Percentiles rank a stretch among this genome's conserved stretches.
Evolutionary conservation across 2,113 vertebrate species (phyloP).

Genomic region (Mustela lutreola): DNA sequence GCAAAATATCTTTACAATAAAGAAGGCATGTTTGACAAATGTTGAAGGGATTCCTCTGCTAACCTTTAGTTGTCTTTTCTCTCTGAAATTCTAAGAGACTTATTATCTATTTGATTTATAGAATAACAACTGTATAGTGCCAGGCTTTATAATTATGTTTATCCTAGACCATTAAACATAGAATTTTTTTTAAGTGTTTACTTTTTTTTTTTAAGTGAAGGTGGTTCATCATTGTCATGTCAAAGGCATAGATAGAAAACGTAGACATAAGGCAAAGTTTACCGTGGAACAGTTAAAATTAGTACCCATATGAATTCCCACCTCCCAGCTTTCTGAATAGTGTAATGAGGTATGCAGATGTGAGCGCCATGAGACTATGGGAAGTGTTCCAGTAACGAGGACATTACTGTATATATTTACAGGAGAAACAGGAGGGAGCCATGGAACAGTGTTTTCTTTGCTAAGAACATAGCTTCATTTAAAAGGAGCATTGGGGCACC

Average conservation of each 20-base stretch:
- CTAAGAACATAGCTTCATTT: background rate
- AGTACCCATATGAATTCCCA: background rate
- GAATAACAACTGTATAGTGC: background rate
- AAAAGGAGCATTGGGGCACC: background rate
- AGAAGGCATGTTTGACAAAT: background rate
- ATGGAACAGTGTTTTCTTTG: background rate
- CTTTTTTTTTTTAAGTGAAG: background rate
- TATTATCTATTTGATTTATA: background rate
- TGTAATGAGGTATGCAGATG: background rate
- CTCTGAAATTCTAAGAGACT: background rate
- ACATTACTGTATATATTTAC: background rate
- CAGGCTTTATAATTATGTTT: constrained; percentile 16
- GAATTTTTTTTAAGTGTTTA: background rate
- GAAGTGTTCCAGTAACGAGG: background rate
- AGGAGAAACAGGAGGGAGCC: background rate
- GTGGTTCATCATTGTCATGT: background rate
- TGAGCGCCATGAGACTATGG: too few relatives aligned
- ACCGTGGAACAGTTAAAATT: background rate
- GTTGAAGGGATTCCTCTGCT: background rate
- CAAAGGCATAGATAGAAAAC: background rate
- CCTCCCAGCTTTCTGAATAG: background rate
- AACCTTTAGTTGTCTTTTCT: background rate
- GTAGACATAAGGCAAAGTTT: background rate
- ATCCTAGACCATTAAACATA: constrained; percentile 9
- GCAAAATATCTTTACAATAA: background rate